Percentiles rank a stretch among this genome's conserved stretches.
phyloP scores from a whole-genome alignment of 2,797 vertebrate genomes.

The Sebastes hopkinsi region DNA sequence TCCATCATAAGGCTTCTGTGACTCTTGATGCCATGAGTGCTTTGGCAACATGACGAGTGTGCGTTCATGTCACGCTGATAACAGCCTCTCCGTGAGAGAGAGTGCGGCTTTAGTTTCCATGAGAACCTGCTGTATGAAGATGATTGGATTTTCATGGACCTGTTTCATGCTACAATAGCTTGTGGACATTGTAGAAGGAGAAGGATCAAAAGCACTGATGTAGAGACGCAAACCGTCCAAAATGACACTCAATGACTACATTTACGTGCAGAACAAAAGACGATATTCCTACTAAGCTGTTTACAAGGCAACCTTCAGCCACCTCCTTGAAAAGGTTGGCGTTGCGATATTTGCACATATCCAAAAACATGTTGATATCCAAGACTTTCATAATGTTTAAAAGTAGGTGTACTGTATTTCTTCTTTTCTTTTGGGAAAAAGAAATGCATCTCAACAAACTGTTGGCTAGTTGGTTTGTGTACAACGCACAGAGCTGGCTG shows the following conservation, averaged over 20 bases:
- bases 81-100: not conserved
- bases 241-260: not conserved
- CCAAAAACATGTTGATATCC: no score
- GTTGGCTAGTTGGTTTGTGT: no score
- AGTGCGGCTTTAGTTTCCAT: constrained; percentile 29
- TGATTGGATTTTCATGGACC: not conserved
- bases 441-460: no score
- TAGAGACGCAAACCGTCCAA: not conserved
- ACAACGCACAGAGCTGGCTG: no score
- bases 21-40: not conserved
- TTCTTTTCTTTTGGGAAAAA: no score
- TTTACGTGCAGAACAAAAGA: no score
- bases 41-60: not conserved
- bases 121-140: not conserved
- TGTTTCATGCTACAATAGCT: not conserved
- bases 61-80: not conserved
- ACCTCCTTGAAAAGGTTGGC: no score
- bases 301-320: no score
- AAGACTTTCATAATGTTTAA: no score
- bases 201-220: not conserved
- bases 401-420: no score
- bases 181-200: not conserved
- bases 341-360: no score
- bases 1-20: not conserved
- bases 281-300: no score